Evolutionary conservation across 2,113 vertebrate genomes (phyloP), one percentile per base, ranked within the genome.

Genomic region (Xenus cinereus): DNA sequence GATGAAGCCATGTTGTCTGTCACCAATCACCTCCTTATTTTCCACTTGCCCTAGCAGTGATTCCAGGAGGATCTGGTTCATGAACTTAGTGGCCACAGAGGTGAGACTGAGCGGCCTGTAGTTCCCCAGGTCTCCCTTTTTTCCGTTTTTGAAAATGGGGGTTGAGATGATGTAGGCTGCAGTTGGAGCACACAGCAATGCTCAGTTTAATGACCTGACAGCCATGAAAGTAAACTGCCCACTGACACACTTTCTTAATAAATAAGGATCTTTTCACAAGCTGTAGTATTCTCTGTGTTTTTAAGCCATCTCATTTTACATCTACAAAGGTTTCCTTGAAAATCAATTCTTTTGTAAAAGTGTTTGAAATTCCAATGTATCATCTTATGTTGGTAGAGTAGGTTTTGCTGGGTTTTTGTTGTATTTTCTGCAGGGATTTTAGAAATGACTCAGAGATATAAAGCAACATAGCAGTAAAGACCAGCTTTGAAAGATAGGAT

Each of bases 401-500:
- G 48, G 26, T 16, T 89, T 92, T 92, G 60, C 35, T 89, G 53
- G 23, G 22, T 3, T 93, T 86, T 79, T 90, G 48, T 75, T 95
- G 60, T 66, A 66, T 89, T 64, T 91, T 91, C 89, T 82, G 77
- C 22, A 82, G 51, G 57, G 78, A 82, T 80, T 97, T 76, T 82
- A 92, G 53, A 94, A 92, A 91, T 77, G 23, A 93, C 91, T 94
- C 79, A 72, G 82, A 93, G 81, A 83, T 96, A 95, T 92, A 80
- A 92, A 89, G 75, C 46, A 90, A 37, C 50, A 80, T 54, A 22
- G 37, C 45, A 21, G 83, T 35, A 90, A 97, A 91, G 26, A 59
- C 22, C 17, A 9, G 68, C 37, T 95, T 66, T 63, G 72, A 96
- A 78, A 88, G 23, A 79, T 11, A 73, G 45, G 57, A 79, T 87